Conservation (phyloP, 1,140 invertebrate genomes). For the Elysia chlorotica region DNA sequence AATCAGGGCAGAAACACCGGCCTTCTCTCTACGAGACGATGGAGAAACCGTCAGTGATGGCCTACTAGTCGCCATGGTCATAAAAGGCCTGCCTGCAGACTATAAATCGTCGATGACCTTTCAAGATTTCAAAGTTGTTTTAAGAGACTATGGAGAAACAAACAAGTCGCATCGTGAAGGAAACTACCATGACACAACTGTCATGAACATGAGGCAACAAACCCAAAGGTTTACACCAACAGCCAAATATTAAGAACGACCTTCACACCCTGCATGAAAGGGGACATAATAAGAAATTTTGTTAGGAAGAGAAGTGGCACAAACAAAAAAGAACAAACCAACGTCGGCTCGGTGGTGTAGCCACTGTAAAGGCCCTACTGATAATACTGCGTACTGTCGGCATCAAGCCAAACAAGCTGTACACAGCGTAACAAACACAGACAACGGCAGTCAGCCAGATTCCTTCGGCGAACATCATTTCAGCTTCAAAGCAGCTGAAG, state of each 20-base stretch:
- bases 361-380: not conserved
- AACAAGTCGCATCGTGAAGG: not conserved
- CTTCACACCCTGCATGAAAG: not conserved
- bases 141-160: too few relatives aligned
- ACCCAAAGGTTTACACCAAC: not conserved
- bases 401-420: not conserved
- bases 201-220: too few relatives aligned
- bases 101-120: too few relatives aligned
- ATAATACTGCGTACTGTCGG: not conserved
- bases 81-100: not conserved
- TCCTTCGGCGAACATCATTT: not conserved
- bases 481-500: not conserved
- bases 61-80: not conserved
- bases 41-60: not conserved
- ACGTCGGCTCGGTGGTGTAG: too few relatives aligned
- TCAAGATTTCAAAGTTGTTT: too few relatives aligned
- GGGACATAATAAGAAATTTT: too few relatives aligned
- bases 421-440: not conserved
- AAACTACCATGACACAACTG: not conserved
- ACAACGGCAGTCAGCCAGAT: too few relatives aligned
- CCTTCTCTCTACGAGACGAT: too few relatives aligned
- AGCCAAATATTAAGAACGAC: too few relatives aligned
- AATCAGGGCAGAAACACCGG: not conserved
- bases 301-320: too few relatives aligned
- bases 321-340: too few relatives aligned